Base-by-base conservation (phyloP, 2,888 invertebrate genomes). In the Parochlus steinenii region DNA sequence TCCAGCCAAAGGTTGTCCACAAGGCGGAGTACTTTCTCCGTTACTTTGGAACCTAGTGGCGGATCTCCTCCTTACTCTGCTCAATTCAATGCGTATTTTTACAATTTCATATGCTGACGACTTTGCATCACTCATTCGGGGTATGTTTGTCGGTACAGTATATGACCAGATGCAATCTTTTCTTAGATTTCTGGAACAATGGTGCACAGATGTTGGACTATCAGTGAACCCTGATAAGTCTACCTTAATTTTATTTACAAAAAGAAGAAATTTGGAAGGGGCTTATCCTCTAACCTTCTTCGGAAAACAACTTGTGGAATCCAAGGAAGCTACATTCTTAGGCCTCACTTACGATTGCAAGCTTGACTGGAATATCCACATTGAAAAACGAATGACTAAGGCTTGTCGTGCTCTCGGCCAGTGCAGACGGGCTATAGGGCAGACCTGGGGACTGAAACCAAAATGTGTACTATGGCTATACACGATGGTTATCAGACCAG, bases 1-100 rank as follows among this genome's bases (percentile, higher is more conserved):
- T 6, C 37, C 32, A 6, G 36, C 12, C 11, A 37, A 26, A 37
- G 48, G 48, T 5, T 53, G 48, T 36, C 46, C 46, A 7, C 50
- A 51, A 39, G 48, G 48, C 1, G 48, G 47, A 5, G 48, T 48
- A 3, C 41, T 48, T 2, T 50, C 46, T 3, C 50, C 50, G 1
- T 41, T 51, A 1, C 39, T 48, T 25, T 51, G 49, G 48, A 43
- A 37, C 30, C 40, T 48, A 5, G 45, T 50, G 6, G 42, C 47
- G 7, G 45, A 48, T 34, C 44, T 30, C 6, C 40, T 48, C 0
- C 38, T 47, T 1, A 8, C 17, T 3, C 14, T 34, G 29, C 41
- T 47, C 3, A n/a, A n/a, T n/a, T 5, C 19, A 3, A 15, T 8
- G 3, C 4, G 19, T 17, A 5, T 4, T 6, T n/a, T 5, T 5